Base-by-base conservation (phyloP, 2,888 invertebrate genomes). In the Camptogramma bilineatum region DNA sequence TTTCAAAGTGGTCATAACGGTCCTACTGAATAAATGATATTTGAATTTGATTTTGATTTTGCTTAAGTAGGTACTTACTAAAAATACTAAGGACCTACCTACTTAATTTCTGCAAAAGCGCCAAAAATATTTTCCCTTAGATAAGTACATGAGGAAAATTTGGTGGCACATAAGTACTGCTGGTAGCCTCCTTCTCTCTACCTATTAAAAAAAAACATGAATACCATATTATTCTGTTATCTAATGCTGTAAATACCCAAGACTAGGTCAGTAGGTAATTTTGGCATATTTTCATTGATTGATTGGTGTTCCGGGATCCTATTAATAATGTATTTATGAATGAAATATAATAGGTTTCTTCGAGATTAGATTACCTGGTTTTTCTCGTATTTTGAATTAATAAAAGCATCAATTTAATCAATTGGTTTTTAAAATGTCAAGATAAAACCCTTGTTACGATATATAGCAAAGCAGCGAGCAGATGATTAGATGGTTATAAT, bases 381-480 rank as follows among this genome's bases (percentile, higher is more conserved):
- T 48, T 21, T 34, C 48, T 18, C 2, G 21, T 39, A 48, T 64
- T 58, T 16, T 10, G 42, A 61, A 53, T 60, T 8, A 61, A 55
- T 57, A 46, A 13, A 39, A 55, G 17, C 28, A 72, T 63, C 52
- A 17, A 62, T 48, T 28, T 34, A 57, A 57, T 62, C 68, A 62
- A 74, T 71, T 54, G 47, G 10, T 62, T 69, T n/a, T 53, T 2
- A 10, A 69, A 78, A 78, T 74, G 77, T 78, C 75, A 78, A 74
- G 72, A 69, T 55, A 63, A 53, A 10, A 56, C 51, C 62, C 51
- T 65, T 66, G 70, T 70, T 59, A 64, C 51, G 60, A 58, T 52
- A 44, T 19, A 53, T 39, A n/a, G n/a, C 39, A 48, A 42, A 53
- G 18, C 53, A 21, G 24, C 13, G 13, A 13, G 10, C 13, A 39